Evolutionary conservation across 1,140 invertebrate genomes (phyloP).

Genomic region (Neuroterus valhalla): DNA sequence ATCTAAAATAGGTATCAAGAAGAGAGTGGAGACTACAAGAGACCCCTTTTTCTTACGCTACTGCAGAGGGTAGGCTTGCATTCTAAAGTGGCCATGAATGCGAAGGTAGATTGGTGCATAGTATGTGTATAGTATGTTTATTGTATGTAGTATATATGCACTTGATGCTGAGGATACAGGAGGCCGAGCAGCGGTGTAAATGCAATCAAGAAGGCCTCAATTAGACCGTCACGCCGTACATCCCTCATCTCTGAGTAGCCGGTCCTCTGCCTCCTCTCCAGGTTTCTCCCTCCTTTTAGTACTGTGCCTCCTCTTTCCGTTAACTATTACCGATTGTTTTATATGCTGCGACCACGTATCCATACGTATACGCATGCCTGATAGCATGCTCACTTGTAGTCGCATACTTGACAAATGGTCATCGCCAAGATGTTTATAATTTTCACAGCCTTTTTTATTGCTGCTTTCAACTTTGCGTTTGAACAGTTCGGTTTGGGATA

Average conservation of each 20-base stretch:
- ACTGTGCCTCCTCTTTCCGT: not conserved
- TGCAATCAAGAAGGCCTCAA: slow-evolving; percentile 71
- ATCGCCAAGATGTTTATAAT: too few species aligned
- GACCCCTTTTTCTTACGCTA: slow-evolving; percentile 3
- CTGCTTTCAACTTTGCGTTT: too few species aligned
- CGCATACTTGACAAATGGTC: not conserved
- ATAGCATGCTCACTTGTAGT: slow-evolving; percentile 5
- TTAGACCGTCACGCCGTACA: slow-evolving; percentile 70
- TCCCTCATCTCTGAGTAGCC: slow-evolving; percentile 62
- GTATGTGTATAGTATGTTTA: slow-evolving; percentile 10
- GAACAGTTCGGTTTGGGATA: too few species aligned
- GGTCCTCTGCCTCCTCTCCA: slow-evolving; percentile 15
- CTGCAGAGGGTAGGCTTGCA: slow-evolving; percentile 12
- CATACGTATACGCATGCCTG: too few species aligned
- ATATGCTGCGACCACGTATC: slow-evolving; percentile 1
- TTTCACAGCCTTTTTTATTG: too few species aligned
- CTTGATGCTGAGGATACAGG: slow-evolving; percentile 55
- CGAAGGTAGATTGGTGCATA: slow-evolving; percentile 46
- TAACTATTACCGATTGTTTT: slow-evolving; percentile 13
- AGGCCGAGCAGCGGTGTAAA: slow-evolving; percentile 67
- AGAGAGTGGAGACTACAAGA: not conserved
- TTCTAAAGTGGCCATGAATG: not conserved
- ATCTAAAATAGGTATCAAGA: not conserved
- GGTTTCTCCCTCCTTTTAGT: not conserved
- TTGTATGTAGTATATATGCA: slow-evolving; percentile 35